phyloP scores from a whole-genome alignment of 1,140 invertebrate species.

The Drosophila arizonae region DNA sequence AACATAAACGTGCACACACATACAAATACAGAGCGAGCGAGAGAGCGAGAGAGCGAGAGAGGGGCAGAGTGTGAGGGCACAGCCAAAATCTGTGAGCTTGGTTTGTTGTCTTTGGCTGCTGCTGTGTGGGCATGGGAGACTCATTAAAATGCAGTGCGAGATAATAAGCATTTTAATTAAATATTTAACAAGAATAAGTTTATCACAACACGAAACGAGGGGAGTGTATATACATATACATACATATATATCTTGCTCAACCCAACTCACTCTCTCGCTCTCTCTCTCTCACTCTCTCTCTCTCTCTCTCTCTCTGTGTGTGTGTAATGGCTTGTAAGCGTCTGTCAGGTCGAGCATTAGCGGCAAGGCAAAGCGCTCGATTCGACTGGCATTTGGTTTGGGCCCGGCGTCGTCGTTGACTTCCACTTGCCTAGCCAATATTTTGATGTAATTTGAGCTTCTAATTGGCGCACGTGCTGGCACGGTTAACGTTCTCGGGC shows the following conservation, averaged over 20 bases:
- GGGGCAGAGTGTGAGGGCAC: slow-evolving; percentile 18
- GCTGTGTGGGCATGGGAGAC: slow-evolving; percentile 59
- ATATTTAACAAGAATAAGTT: slow-evolving; percentile 83
- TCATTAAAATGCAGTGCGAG: slow-evolving; percentile 83
- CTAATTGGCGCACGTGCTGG: slow-evolving; percentile 77
- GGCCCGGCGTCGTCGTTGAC: slow-evolving; percentile 33
- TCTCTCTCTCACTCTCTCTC: not conserved
- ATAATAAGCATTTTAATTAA: slow-evolving; percentile 83
- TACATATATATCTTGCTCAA: not conserved
- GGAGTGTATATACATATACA: not conserved
- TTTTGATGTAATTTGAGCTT: slow-evolving; percentile 81
- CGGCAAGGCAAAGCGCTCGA: slow-evolving; percentile 38
- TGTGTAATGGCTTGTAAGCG: slow-evolving; percentile 77
- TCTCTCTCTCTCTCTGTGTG: slow-evolving; percentile 5
- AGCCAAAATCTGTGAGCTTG: slow-evolving; percentile 73
- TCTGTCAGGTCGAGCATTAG: slow-evolving; percentile 63
- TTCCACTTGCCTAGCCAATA: slow-evolving; percentile 55
- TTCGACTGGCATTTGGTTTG: slow-evolving; percentile 53
- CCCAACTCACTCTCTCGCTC: not conserved
- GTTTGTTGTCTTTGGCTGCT: slow-evolving; percentile 69
- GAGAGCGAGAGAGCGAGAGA: not conserved
- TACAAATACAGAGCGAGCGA: slow-evolving; percentile 28
- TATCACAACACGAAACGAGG: slow-evolving; percentile 75
- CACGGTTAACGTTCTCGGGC: slow-evolving; percentile 68
- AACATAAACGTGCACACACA: slow-evolving; percentile 73